These are phyloP conservation scores for Crypturellus undulatus DNA, from an alignment of 2,113 vertebrate genomes.

Conservation along the genomic window DNA sequence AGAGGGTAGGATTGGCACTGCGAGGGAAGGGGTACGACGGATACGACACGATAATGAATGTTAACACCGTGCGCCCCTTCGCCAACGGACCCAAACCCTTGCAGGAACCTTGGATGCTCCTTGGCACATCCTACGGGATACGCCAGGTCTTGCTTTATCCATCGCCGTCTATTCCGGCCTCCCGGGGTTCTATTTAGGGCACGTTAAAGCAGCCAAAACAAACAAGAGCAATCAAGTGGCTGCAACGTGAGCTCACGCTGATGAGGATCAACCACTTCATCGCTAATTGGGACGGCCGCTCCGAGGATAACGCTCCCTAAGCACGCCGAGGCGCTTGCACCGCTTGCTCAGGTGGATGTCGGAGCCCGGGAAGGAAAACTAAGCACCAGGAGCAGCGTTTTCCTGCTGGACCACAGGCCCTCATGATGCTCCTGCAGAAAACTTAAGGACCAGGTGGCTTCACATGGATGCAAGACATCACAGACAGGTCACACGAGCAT, in stretches of 20 bases:
- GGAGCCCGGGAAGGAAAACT: not conserved
- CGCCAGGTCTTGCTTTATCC: not conserved
- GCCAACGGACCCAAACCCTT: slow-evolving; percentile 44
- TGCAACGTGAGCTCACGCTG: slow-evolving; percentile 15
- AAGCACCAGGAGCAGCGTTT: not conserved
- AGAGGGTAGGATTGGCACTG: accelerated
- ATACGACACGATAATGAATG: slow-evolving; percentile 80
- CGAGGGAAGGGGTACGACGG: not conserved
- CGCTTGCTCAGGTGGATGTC: too few species aligned
- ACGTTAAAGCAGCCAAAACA: slow-evolving; percentile 33
- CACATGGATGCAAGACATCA: not conserved
- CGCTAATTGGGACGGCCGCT: not conserved
- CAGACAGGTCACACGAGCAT: not conserved
- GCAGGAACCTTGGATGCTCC: not conserved
- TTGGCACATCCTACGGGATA: not conserved
- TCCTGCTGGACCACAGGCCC: accelerated
- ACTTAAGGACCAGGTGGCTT: accelerated
- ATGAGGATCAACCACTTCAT: slow-evolving; percentile 31
- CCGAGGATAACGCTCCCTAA: slow-evolving; percentile 33
- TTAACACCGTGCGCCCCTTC: slow-evolving; percentile 74
- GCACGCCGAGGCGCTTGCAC: not conserved
- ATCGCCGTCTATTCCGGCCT: not conserved
- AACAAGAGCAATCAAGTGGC: not conserved
- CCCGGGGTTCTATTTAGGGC: not conserved
- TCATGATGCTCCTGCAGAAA: accelerated